phyloP scores from a whole-genome alignment of 2,888 invertebrate genomes.

The Gymnosoma rotundatum region DNA sequence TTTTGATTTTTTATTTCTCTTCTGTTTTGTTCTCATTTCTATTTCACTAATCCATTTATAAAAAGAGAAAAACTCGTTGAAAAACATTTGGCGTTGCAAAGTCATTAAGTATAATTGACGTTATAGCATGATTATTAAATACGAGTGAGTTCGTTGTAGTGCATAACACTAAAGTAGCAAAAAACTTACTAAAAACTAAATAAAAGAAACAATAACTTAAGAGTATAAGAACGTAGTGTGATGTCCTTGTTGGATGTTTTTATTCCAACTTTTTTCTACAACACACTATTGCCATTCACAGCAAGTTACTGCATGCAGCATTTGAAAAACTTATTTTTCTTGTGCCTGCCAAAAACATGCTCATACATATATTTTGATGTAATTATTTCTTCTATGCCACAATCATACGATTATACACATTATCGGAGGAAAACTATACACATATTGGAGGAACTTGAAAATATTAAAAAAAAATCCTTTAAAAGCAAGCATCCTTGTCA shows the following conservation, averaged over 20 bases:
- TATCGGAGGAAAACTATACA: neutral
- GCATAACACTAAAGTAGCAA: constrained; percentile 5
- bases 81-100: constrained; percentile 65
- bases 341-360: constrained; percentile 5
- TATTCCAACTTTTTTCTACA: neutral
- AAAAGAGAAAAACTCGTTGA: constrained; percentile 51
- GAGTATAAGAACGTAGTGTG: constrained; percentile 8
- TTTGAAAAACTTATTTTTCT: neutral
- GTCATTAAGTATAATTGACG: constrained; percentile 70
- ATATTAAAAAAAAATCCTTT: neutral
- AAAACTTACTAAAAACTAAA: constrained; percentile 20
- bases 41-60: constrained; percentile 40
- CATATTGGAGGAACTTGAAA: neutral
- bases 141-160: constrained; percentile 15
- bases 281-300: constrained; percentile 27
- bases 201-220: constrained; percentile 34
- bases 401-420: neutral
- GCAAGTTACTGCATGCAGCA: constrained; percentile 43
- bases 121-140: constrained; percentile 61
- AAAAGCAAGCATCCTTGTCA: neutral
- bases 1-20: constrained; percentile 16
- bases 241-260: neutral
- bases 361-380: neutral
- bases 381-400: neutral
- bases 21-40: constrained; percentile 19